These are phyloP conservation scores for Pongo abelii DNA, from an alignment of 2,113 vertebrate genomes.

Conservation along the genomic window DNA sequence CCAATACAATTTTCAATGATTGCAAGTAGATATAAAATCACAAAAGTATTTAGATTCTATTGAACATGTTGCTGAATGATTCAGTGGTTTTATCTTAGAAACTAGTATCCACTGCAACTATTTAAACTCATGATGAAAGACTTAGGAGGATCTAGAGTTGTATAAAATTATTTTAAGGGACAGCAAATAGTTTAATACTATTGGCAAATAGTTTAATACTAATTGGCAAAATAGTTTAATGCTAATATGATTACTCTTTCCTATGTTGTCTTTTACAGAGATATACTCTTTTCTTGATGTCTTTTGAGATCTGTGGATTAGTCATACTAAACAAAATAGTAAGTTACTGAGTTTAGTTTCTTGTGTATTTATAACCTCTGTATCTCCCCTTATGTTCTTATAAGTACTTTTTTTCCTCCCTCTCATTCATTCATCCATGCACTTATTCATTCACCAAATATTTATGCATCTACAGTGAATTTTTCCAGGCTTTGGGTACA, in stretches of 20 bases:
- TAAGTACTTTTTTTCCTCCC: neutral
- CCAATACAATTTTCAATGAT: neutral
- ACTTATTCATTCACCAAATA: neutral
- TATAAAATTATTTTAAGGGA: neutral
- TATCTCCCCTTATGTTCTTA: neutral
- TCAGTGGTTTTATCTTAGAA: neutral
- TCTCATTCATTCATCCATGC: neutral
- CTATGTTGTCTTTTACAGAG: neutral
- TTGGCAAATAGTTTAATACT: no score
- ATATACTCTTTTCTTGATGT: neutral
- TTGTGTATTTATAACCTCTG: neutral
- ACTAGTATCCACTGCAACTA: neutral
- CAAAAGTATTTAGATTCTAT: neutral
- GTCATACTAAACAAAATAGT: neutral
- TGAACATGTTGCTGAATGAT: neutral
- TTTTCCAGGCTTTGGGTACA: neutral
- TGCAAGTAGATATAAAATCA: neutral
- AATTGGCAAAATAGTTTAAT: neutral
- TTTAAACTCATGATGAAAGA: neutral
- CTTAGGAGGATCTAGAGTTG: neutral
- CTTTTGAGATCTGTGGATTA: neutral
- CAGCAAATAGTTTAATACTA: neutral
- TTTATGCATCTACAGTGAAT: neutral
- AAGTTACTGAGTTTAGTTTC: neutral
- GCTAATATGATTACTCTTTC: neutral